Conservation (phyloP, 2,888 invertebrate genomes). For the Pharmacophagus antenor region DNA sequence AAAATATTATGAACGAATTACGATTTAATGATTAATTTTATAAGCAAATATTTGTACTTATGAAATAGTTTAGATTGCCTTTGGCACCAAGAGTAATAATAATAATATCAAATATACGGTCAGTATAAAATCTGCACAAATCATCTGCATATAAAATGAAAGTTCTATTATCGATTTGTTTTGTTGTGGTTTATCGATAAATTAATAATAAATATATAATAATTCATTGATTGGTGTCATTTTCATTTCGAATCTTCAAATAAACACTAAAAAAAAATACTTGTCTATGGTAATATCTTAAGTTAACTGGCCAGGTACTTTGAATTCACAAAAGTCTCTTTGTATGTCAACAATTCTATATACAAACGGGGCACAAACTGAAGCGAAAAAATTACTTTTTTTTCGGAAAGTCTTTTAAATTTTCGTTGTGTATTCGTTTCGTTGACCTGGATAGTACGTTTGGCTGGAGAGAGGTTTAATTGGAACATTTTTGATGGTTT, state of each 20-base stretch:
- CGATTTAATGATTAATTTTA: too few relatives aligned
- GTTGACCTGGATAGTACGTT: background rate
- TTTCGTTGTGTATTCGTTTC: background rate
- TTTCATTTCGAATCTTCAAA: background rate
- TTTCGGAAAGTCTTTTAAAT: background rate
- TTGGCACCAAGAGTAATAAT: too few relatives aligned
- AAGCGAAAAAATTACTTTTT: background rate
- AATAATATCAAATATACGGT: too few relatives aligned
- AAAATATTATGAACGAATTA: too few relatives aligned
- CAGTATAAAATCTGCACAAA: too few relatives aligned
- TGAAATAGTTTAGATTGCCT: too few relatives aligned
- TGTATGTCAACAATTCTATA: background rate
- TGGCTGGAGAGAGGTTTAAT: background rate
- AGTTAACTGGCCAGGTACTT: background rate
- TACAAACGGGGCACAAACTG: background rate
- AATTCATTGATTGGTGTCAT: background rate
- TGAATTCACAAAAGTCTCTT: background rate
- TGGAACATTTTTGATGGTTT: too few relatives aligned
- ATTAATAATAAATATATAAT: background rate
- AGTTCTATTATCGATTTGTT: background rate
- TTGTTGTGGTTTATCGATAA: background rate
- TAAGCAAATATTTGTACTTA: too few relatives aligned
- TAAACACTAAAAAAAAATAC: background rate
- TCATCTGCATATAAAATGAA: too few relatives aligned
- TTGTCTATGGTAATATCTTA: background rate